These are phyloP conservation scores for Galaxias olidus DNA, from an alignment of 2,797 vertebrate species.

Conservation along the genomic window DNA sequence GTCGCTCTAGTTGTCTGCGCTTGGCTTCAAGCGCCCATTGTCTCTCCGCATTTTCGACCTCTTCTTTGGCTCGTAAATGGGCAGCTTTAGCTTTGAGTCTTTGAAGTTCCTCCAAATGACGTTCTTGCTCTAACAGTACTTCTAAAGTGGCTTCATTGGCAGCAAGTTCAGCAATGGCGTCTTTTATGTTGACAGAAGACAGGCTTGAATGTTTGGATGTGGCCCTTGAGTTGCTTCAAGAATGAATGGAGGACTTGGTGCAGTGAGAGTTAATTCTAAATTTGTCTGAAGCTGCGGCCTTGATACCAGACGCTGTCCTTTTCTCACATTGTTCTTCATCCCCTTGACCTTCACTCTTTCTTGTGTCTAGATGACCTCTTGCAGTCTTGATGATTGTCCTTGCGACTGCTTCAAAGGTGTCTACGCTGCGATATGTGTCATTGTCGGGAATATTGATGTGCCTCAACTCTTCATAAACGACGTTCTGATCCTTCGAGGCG, in stretches of 20 bases:
- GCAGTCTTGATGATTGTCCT: background rate
- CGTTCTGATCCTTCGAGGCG: background rate
- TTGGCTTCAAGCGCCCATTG: constrained; percentile 19
- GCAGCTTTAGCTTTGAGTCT: constrained; percentile 11
- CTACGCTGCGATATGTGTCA: constrained; percentile 10
- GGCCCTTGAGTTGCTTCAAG: background rate
- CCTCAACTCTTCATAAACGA: constrained; percentile 20
- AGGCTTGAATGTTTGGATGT: constrained; percentile 8
- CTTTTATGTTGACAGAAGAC: constrained; percentile 12
- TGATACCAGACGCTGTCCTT: background rate
- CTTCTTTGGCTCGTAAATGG: no score
- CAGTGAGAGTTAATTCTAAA: background rate
- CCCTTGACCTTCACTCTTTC: no score
- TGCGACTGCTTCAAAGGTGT: constrained; percentile 12
- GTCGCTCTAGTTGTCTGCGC: constrained; percentile 13
- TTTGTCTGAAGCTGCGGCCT: background rate
- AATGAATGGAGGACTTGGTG: background rate
- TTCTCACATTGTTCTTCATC: background rate
- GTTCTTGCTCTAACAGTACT: constrained; percentile 25
- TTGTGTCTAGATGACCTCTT: background rate
- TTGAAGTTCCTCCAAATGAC: constrained; percentile 13
- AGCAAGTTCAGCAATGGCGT: constrained; percentile 25
- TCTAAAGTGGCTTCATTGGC: constrained; percentile 25
- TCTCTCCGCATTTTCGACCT: constrained; percentile 23
- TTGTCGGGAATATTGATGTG: constrained; percentile 11